phyloP scores from a whole-genome alignment of 2,888 invertebrate species.

The Elysia crispata region DNA sequence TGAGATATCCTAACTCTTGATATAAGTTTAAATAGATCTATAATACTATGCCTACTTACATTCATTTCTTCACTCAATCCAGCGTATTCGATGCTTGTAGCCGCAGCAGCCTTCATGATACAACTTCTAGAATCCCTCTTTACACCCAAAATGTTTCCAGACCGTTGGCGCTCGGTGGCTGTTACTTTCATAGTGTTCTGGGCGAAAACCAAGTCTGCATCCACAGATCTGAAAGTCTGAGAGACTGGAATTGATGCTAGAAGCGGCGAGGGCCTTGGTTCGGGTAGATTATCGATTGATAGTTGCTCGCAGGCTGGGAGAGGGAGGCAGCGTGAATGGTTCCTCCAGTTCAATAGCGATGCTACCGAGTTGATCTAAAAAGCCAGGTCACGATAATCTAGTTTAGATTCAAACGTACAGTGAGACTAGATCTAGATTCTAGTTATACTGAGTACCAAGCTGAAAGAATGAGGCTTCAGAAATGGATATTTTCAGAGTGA shows the following conservation, averaged over 20 bases:
- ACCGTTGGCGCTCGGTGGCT: constrained; percentile 32
- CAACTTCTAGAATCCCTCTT: constrained; percentile 42
- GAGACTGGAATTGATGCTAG: not conserved
- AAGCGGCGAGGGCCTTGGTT: no score
- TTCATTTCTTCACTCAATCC: constrained; percentile 48
- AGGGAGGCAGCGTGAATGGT: no score
- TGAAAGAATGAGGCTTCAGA: no score
- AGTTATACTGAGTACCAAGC: no score
- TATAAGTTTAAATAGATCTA: not conserved
- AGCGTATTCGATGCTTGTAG: constrained; percentile 34
- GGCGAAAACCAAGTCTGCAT: not conserved
- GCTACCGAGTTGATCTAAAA: no score
- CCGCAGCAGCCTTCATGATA: constrained; percentile 44
- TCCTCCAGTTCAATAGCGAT: no score
- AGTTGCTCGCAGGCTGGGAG: constrained; percentile 1
- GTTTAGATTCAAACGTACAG: no score
- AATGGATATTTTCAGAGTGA: no score
- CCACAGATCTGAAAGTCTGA: not conserved
- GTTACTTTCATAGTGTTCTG: constrained; percentile 38
- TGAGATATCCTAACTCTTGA: no score
- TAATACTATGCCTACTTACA: constrained; percentile 14
- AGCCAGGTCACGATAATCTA: no score
- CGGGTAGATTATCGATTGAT: constrained; percentile 36
- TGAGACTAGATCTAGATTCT: no score
- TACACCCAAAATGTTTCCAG: constrained; percentile 44